These are phyloP conservation scores for Monopterus albus DNA, from an alignment of 2,113 vertebrate genomes.

Conservation along the genomic window DNA sequence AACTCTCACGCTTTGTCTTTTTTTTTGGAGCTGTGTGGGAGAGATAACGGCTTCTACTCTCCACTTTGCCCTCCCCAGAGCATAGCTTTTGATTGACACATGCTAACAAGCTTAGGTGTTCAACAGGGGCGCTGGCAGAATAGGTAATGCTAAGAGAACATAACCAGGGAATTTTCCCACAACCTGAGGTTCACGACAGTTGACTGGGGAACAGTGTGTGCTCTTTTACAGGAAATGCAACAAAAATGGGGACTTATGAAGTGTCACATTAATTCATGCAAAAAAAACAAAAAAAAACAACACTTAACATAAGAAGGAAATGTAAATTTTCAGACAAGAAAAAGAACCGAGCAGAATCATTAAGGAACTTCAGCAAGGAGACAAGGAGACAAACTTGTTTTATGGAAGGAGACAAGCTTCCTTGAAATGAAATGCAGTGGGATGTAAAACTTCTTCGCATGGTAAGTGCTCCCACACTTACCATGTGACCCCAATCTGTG, in stretches of 20 bases:
- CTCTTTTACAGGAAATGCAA: background rate
- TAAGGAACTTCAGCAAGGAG: background rate
- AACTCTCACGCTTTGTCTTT: background rate
- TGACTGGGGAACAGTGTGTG: slow-evolving; percentile 20
- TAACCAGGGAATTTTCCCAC: slow-evolving; percentile 65
- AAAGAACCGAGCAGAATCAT: background rate
- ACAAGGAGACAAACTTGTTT: slow-evolving; percentile 24
- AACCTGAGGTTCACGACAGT: slow-evolving; percentile 31
- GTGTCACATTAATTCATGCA: slow-evolving; percentile 46
- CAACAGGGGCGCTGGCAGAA: slow-evolving; percentile 58
- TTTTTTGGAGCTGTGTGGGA: slow-evolving; percentile 43
- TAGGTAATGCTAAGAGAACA: slow-evolving; percentile 63
- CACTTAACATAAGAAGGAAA: background rate
- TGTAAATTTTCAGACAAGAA: background rate
- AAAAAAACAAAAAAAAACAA: background rate
- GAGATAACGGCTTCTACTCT: slow-evolving; percentile 56
- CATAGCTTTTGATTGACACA: slow-evolving; percentile 76
- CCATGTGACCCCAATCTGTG: too few species aligned
- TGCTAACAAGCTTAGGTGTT: slow-evolving; percentile 80
- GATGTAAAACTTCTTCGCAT: background rate
- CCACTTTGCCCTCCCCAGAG: slow-evolving; percentile 60
- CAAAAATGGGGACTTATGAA: slow-evolving; percentile 42
- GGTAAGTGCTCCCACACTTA: too few species aligned
- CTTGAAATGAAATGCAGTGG: background rate
- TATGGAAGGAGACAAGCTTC: background rate